Base-by-base conservation (phyloP, 2,797 vertebrate species). In the Dallia pectoralis region DNA sequence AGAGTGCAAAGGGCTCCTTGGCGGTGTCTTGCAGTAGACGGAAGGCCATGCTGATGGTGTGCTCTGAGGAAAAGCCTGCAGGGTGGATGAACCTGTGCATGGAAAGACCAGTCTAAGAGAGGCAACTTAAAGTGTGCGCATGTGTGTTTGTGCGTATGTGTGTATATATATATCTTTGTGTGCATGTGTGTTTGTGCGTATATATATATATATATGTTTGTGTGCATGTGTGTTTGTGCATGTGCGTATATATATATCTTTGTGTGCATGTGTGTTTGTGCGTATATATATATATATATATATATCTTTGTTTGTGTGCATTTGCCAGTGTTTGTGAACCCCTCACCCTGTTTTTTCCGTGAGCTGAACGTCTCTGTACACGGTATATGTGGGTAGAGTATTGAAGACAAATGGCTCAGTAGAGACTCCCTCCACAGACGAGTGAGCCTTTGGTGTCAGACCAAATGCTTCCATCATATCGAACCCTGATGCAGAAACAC, bases 401-500 rank as follows among this genome's bases (percentile, higher is more conserved):
- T 92, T 95, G 82, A 96, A 95, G 0, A 95, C 75, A 0, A 96
- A 96, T 0, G 95, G 92, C 48, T 97, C 95, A 32, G 95, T 93
- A 2, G 95, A 92, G 16, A 98, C 92, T 0, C 97, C 97, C 16
- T 95, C 94, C 67, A 97, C 77, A 0, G 94, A 95, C 12, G 96
- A 92, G 2, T 97, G 95, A 48, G 94, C 93, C 71, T 84, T 92
- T 77, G 86, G 92, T 1, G 94, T 94, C 70, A 99, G 88, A 73
- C 97, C 95, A 29, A 99, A 99, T 0, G 91, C 93, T 22, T 93
- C 93, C 97, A 98, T 98, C 94, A 99, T 95, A 86, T 98, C 90
- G 62, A 97, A 97, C 11, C 97, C 97, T 99, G 85, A 33, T 19
- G 48, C 25, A 56, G 32, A 64, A 61, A 81, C 71, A 78, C 48